Conservation (phyloP, 2,113 vertebrate genomes). For the Brienomyrus brachyistius region DNA sequence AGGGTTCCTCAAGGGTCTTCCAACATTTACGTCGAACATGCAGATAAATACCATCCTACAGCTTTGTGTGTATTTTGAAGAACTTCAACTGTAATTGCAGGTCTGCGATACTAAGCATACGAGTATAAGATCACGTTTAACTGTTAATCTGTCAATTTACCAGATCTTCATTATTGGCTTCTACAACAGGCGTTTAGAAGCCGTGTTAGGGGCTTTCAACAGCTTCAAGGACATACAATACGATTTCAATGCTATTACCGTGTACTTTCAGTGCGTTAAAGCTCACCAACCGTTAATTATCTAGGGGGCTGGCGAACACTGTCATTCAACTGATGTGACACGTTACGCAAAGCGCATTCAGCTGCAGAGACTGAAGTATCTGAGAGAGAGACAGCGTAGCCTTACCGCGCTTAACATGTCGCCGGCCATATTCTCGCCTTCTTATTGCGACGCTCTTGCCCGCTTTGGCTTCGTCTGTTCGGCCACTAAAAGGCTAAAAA, state of each 20-base stretch:
- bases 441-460: neutral
- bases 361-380: neutral
- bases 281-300: neutral
- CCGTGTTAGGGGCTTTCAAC: neutral
- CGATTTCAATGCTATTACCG: neutral
- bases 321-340: neutral
- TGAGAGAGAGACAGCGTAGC: neutral
- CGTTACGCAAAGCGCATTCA: neutral
- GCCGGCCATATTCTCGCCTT: constrained; percentile 38
- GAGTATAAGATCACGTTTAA: neutral
- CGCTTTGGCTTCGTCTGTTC: neutral
- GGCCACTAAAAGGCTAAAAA: neutral
- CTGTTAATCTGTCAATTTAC: neutral
- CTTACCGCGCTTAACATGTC: constrained; percentile 51
- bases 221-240: neutral
- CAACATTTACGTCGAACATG: neutral
- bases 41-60: too few species aligned
- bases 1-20: neutral
- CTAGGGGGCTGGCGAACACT: neutral
- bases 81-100: neutral
- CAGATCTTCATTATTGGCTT: neutral
- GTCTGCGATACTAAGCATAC: neutral
- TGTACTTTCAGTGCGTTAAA: neutral
- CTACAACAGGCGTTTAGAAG: neutral
- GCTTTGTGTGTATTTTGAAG: neutral